Base-by-base conservation (phyloP, 2,888 invertebrate genomes). In the Rhingia campestris region DNA sequence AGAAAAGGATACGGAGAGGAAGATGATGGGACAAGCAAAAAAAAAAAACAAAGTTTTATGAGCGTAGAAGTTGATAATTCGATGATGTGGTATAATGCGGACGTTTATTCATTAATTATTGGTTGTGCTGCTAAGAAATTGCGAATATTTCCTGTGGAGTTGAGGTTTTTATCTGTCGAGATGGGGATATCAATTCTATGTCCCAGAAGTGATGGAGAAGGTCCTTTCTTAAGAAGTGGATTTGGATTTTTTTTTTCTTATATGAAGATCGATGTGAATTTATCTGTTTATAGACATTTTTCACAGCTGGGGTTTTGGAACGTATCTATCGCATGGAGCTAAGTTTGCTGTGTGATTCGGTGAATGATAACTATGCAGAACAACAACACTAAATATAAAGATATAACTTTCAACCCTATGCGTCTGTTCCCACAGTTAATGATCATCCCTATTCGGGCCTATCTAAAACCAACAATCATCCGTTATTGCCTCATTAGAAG, bases 81-180 rank as follows among this genome's bases (percentile, higher is more conserved):
- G 84, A 84, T 84, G 84, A 84, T 84, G 84, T 80, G 84, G 84
- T 80, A 84, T 80, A 79, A 84, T 84, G 79, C 84, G 75, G 84
- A 84, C 80, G 74, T 84, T 80, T 84, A 84, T 84, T 84, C 84
- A 84, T 84, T 84, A 84, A 84, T 84, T 84, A 84, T 84, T 75
- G 80, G 84, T 80, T 80, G 67, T 69, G 73, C 74, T 53, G 74
- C 77, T 69, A 73, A 73, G 73, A 82, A 73, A 82, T 74, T 67
- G 61, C 73, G 79, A 82, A 82, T 73, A 82, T 82, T 82, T 82
- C 82, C 82, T 79, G 73, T 64, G 77, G 77, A 73, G 76, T 63
- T 75, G 49, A 59, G 70, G 35, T 54, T 45, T 61, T 61, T 56
- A 53, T 54, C 12, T 30, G 63, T 45, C 6, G 32, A n/a, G 54